Conservation (phyloP, 2,888 invertebrate genomes). For the Cynaeus angustus region DNA sequence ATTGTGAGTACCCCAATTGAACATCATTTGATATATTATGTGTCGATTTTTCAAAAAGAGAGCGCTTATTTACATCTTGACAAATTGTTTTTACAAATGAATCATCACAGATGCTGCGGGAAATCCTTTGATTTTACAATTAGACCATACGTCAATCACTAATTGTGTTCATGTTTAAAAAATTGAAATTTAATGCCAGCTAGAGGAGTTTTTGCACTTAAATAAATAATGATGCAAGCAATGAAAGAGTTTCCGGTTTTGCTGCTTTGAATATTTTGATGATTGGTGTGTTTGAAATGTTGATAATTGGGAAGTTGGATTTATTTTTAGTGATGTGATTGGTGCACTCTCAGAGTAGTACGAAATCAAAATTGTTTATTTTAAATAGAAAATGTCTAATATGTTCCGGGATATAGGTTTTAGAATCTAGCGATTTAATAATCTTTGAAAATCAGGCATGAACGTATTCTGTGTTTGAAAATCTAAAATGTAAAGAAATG, state of each 20-base stretch:
- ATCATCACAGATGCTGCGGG: constrained; percentile 11
- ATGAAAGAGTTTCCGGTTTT: not conserved
- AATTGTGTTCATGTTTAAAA: not conserved
- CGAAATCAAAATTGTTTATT: no score
- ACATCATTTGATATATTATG: constrained; percentile 18
- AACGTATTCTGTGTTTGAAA: no score
- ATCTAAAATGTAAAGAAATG: no score
- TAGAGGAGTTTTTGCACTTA: not conserved
- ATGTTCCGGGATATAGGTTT: no score
- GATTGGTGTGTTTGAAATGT: not conserved
- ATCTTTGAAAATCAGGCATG: no score
- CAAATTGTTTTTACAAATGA: constrained; percentile 14
- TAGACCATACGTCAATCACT: constrained; percentile 12
- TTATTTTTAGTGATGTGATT: constrained; percentile 3
- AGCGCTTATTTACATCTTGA: not conserved
- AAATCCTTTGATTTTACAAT: constrained; percentile 27
- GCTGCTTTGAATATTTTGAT: not conserved
- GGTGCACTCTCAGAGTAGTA: not conserved
- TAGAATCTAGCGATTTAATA: no score
- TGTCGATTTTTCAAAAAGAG: not conserved
- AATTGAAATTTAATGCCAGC: not conserved
- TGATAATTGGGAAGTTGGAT: constrained; percentile 1
- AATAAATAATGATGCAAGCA: not conserved
- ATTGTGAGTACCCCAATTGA: constrained; percentile 72
- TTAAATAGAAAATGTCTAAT: no score